phyloP scores from a whole-genome alignment of 2,888 invertebrate genomes.

The Mythimna pallens region DNA sequence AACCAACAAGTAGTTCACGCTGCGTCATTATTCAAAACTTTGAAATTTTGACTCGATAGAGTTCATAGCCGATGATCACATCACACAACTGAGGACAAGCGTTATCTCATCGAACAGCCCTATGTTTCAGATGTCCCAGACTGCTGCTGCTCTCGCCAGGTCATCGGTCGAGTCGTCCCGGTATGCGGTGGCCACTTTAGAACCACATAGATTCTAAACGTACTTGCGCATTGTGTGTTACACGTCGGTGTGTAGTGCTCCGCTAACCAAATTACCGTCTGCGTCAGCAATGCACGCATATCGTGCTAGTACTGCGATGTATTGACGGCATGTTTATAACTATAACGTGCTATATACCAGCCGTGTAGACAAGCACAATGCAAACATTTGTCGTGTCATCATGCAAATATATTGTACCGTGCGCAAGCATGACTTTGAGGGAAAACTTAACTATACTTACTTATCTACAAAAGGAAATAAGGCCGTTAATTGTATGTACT shows the following conservation, averaged over 20 bases:
- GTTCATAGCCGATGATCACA: no score
- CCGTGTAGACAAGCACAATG: not conserved
- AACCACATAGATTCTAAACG: no score
- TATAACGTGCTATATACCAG: not conserved
- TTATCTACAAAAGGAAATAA: no score
- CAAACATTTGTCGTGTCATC: not conserved
- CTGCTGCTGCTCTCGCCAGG: no score
- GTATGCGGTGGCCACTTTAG: no score
- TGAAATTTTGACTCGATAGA: no score
- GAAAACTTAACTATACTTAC: not conserved
- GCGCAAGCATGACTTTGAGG: not conserved
- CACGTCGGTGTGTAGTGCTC: not conserved
- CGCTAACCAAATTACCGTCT: slow-evolving; percentile 35
- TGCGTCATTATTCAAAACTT: no score
- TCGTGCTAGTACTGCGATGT: not conserved
- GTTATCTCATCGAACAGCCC: not conserved
- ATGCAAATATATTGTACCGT: not conserved
- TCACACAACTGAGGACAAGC: no score
- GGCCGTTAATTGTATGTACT: no score
- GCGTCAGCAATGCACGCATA: slow-evolving; percentile 20
- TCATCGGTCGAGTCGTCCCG: no score
- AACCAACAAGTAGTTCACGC: no score
- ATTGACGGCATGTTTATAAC: not conserved
- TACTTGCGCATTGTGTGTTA: not conserved
- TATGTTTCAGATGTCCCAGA: not conserved